Base-by-base conservation (phyloP, 1,140 invertebrate genomes). In the Dolichoris vasculosae region DNA sequence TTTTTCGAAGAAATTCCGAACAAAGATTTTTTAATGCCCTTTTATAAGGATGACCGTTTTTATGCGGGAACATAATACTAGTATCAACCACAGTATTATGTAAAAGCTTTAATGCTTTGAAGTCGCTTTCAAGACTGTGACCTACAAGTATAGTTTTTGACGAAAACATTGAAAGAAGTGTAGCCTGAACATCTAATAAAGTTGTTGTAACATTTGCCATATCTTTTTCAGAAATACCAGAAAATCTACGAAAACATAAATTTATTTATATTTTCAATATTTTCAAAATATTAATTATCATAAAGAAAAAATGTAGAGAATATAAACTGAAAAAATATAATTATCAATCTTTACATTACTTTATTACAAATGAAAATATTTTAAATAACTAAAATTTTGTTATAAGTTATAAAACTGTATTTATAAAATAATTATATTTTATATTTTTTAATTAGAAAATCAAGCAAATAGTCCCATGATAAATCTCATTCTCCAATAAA, bases 51-150 rank as follows among this genome's bases (percentile, higher is more conserved):
- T 95, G 95, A 0, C 98, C 99, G 93, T 97, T 95, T 93, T 97
- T 97, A 93, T 99, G 99, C 26, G 98, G 99, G 94, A 98, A 99
- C 76, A 99, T 95, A 38, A 99, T 94, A 88, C 98, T 97, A 0
- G 99, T 99, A 91, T 99, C 98, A n/a, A 99, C 96, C 15, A 99
- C 96, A 38, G 96, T 97, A 84, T 96, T 95, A 90, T 99, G 99
- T 83, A 99, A 96, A 30, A 99, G 92, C 94, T 98, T 99, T 1
- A 99, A 94, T 48, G 98, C 97, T 93, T 97, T 97, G 88, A 99
- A 96, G 94, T 99, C 99, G 90, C 97, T 98, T 91, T 99, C 99
- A 87, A 99, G 95, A 94, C 97, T 98, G 92, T 99, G 99, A 11
- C 99, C 99, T 84, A 99, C 96, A 7, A 99, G 94, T 89, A 99